phyloP scores from a whole-genome alignment of 2,888 invertebrate genomes.

The Thysanoteuthis rhombus region DNA sequence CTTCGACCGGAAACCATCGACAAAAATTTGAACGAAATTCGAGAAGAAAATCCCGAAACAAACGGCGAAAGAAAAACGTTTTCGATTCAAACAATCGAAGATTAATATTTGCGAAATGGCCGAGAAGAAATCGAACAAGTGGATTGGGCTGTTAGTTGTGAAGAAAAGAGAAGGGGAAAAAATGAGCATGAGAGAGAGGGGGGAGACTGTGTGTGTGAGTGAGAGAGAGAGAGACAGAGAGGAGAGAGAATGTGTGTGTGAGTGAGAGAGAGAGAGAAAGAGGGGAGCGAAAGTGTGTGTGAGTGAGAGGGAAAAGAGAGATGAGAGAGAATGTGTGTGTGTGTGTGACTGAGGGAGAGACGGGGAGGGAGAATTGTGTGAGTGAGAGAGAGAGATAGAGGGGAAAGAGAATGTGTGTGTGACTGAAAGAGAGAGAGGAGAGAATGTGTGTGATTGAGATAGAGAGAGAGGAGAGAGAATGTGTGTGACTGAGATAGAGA shows the following conservation, averaged over 20 bases:
- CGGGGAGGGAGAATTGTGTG: conserved; percentile 14
- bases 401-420: too few species aligned
- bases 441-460: not conserved
- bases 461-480: conserved; percentile 25
- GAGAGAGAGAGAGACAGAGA: conserved; percentile 33
- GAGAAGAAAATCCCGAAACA: too few species aligned
- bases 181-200: not conserved
- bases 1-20: too few species aligned
- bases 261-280: not conserved
- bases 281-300: not conserved
- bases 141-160: too few species aligned
- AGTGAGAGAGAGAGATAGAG: too few species aligned
- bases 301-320: not conserved
- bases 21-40: too few species aligned
- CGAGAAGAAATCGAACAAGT: too few species aligned
- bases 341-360: conserved; percentile 25
- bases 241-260: too few species aligned
- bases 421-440: not conserved
- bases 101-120: too few species aligned
- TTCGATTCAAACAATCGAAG: too few species aligned
- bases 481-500: conserved; percentile 24
- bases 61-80: too few species aligned
- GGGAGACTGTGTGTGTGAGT: conserved; percentile 25
- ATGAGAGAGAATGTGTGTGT: not conserved
- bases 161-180: too few species aligned